Base-by-base conservation (phyloP, 2,888 invertebrate genomes). In the Petrolisthes manimaculis region DNA sequence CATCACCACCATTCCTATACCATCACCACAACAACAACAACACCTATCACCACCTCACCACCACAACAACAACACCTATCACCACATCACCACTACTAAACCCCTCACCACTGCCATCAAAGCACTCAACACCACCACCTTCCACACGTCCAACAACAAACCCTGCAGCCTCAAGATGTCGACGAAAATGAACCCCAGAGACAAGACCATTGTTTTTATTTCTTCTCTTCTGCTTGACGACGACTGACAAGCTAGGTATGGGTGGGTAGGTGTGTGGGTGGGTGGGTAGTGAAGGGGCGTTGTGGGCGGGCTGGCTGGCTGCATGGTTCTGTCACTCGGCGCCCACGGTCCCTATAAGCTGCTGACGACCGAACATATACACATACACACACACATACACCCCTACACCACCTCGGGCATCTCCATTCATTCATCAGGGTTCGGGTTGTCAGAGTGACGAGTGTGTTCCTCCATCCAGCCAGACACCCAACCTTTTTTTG, bases 151-250 rank as follows among this genome's bases (percentile, higher is more conserved):
- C 71, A 6, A 71, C 21, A 12, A 71, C 71, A 71, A 54, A n/a
- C 56, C 56, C n/a, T n/a, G n/a, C n/a, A 18, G 9, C 67, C 77
- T 14, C 21, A n/a, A 83, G 55, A 54, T 53, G 53, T 24, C 75
- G 55, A 74, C 75, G 84, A 75, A 77, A 84, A 84, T 84, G 84
- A 75, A 75, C 84, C 24, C 24, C 75, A 84, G 61, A 54, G 75
- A 84, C 84, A 84, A 71, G 37, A 37, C 37, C 54, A 83, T 71
- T 74, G 83, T 83, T 83, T 74, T 83, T 83, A 55, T 21, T 54
- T 21, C n/a, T 21, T 24, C 51, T 37, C 8, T 69, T 82, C 53
- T 67, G 61, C 61, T 61, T 61, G 61, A 61, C 61, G 18, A 12
- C 18, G 61, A 61, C 61, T 9, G 61, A 37, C 37, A 37, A 37